Evolutionary conservation across 2,888 invertebrate species (phyloP), one percentile per base, ranked within the genome.

Genomic region (Lordiphosa andalusiaca): DNA sequence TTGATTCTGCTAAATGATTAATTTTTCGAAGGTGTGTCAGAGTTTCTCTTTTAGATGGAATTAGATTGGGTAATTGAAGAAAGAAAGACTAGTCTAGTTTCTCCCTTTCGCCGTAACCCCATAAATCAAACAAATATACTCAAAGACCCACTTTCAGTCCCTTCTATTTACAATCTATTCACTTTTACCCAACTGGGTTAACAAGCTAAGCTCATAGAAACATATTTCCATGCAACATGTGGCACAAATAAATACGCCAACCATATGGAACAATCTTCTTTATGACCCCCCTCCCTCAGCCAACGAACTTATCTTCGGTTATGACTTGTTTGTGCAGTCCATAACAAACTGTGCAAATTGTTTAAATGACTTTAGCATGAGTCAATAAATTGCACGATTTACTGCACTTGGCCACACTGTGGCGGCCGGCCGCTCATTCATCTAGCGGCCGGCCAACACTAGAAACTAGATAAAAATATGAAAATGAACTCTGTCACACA

Each of bases 391-490:
- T 23, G 52, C 42, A 52, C 42, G 52, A 52, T 52, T 52, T 52
- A 52, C 36, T 41, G 44, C 44, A 33, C 44, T 69, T 58, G 68
- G 73, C 61, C 58, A 49, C 70, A 54, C 51, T 30, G 30, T 9
- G 30, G 30, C 10, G 30, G 30, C 10, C 10, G 30, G 19, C 41
- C 21, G n/a, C 21, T 39, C 21, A 21, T 16, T 40, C 10, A 21
- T 72, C 69, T 69, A 71, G 69, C 62, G 41, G 55, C 57, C 50
- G 53, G 49, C 40, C 49, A 65, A 66, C 66, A 62, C 66, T 66
- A 49, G 48, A 67, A 71, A 69, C 70, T 73, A 69, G 64, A 71
- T 71, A 67, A 73, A 30, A 67, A 73, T 71, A 73, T 71, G 73
- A 71, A 73, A 73, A 73, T 73, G 67, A 73, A 70, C 33, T 19